These are phyloP conservation scores for Steatocranus sp. DNA, from an alignment of 2,797 vertebrate genomes.

Conservation along the genomic window DNA sequence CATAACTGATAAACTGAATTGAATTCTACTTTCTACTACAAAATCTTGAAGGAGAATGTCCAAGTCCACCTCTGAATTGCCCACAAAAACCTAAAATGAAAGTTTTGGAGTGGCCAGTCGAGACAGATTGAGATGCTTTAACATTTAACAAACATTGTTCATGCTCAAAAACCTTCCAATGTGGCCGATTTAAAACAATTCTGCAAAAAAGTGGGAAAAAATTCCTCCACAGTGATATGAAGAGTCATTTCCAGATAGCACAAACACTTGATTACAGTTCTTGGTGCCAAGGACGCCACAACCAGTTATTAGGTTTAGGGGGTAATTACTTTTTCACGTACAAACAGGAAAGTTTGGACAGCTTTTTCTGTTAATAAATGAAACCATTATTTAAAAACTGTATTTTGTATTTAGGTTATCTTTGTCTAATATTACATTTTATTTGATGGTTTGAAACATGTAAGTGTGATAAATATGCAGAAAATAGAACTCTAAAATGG, in stretches of 20 bases:
- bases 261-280: not conserved
- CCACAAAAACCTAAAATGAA: not conserved
- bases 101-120: not conserved
- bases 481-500: not conserved
- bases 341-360: not conserved
- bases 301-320: not conserved
- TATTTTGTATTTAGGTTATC: not conserved
- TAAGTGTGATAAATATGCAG: not conserved
- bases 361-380: not conserved
- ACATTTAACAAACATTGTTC: not conserved
- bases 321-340: not conserved
- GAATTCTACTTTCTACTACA: not conserved
- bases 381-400: not conserved
- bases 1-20: not conserved
- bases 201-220: not conserved
- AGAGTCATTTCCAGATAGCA: not conserved
- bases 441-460: not conserved
- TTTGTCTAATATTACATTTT: rapidly evolving
- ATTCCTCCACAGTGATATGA: not conserved
- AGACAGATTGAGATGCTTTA: not conserved
- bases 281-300: not conserved
- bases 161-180: not conserved
- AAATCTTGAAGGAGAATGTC: not conserved
- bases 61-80: not conserved
- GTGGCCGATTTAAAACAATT: not conserved